These are phyloP conservation scores for Pteronotus mesoamericanus DNA, from an alignment of 2,797 vertebrate species.

Conservation along the genomic window DNA sequence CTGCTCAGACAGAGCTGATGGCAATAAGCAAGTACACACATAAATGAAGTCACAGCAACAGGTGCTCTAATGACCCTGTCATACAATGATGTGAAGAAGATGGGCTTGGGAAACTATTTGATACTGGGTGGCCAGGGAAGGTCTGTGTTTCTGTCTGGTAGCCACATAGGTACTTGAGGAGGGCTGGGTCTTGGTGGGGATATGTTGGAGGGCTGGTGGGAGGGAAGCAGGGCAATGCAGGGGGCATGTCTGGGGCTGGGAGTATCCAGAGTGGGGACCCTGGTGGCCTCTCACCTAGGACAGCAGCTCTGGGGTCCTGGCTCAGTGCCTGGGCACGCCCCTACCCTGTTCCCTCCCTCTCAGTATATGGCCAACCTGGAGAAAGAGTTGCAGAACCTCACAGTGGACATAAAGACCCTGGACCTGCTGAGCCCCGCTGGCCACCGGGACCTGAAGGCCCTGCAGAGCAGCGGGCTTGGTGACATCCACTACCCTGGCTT, in stretches of 20 bases:
- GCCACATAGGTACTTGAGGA: background rate
- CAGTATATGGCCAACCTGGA: constrained; percentile 78
- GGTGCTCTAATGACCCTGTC: background rate
- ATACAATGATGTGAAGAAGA: background rate
- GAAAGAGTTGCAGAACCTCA: constrained; percentile 64
- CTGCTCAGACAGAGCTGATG: background rate
- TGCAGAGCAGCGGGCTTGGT: constrained; percentile 73
- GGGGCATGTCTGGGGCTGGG: background rate
- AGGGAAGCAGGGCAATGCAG: background rate
- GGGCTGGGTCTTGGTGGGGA: background rate
- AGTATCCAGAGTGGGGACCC: background rate
- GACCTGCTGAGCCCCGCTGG: constrained; percentile 76
- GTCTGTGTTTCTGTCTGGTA: background rate
- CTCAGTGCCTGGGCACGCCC: background rate
- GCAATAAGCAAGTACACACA: background rate
- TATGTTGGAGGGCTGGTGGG: background rate
- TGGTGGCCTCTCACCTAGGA: background rate
- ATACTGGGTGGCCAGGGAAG: too few species aligned
- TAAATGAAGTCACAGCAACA: background rate
- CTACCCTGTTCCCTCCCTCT: background rate
- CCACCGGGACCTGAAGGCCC: constrained; percentile 76
- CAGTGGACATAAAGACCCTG: constrained; percentile 30
- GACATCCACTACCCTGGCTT: constrained; percentile 71
- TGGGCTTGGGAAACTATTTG: background rate
- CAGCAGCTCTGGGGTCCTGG: background rate